A percentile compares a stretch with the other conserved stretches of the same genome.
Conservation (phyloP, 2,797 vertebrate genomes). For the Setipinna tenuifilis region DNA sequence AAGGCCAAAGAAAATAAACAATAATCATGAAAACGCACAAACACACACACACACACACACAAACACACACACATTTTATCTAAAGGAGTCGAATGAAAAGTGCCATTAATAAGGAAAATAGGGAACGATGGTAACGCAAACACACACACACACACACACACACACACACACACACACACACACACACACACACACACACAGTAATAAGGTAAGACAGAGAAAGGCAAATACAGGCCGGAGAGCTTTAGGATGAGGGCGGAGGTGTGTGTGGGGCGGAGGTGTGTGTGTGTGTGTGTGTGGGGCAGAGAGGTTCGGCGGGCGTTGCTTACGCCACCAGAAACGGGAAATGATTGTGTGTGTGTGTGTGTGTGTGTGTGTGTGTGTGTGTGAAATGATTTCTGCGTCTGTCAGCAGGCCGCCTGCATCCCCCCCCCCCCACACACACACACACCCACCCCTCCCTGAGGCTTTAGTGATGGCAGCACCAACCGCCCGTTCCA, state of each 20-base stretch:
- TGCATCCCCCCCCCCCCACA: background rate
- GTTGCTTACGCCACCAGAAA: constrained; percentile 7
- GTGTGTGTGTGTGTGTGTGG: too few species aligned
- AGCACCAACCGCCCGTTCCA: background rate
- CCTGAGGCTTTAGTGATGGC: background rate
- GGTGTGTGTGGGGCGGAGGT: background rate
- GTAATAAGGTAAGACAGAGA: background rate
- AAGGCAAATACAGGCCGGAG: background rate
- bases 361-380: too few species aligned
- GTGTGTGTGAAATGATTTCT: constrained; percentile 8
- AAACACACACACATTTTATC: background rate
- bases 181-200: background rate
- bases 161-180: background rate
- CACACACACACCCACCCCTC: too few species aligned
- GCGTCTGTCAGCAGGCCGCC: background rate
- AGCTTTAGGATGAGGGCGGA: background rate
- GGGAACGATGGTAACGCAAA: background rate
- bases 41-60: constrained; percentile 3
- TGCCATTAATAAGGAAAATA: too few species aligned
- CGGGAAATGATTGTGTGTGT: too few species aligned
- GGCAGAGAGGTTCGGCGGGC: background rate
- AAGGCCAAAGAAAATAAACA: background rate
- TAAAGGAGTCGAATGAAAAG: too few species aligned
- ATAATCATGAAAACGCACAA: constrained; percentile 27
- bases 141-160: background rate